Evolutionary conservation across 1,140 invertebrate species (phyloP).

Genomic region (Drosophila rufa): DNA sequence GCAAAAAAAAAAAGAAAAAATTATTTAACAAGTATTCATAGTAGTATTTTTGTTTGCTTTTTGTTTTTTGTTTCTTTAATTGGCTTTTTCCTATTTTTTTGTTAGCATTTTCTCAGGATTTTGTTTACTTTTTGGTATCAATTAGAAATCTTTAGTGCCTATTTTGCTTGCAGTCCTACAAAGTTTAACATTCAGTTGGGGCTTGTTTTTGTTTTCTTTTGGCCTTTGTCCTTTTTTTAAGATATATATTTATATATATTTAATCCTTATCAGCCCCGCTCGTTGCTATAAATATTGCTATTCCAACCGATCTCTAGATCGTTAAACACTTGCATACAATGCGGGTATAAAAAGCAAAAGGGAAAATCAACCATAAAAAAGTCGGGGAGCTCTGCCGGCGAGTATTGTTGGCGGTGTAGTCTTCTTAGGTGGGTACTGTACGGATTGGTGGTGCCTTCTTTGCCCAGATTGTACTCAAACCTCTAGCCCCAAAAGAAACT

Average conservation of each 20-base stretch:
- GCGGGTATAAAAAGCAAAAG: constrained; percentile 16
- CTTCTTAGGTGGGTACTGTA: constrained; percentile 45
- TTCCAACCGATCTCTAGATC: constrained; percentile 53
- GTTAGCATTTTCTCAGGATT: constrained; percentile 32
- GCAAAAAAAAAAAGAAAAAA: background rate
- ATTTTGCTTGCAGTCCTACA: constrained; percentile 60
- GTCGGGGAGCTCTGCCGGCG: constrained; percentile 33
- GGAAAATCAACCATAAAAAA: constrained; percentile 5
- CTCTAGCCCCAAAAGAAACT: background rate
- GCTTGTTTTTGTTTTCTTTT: constrained; percentile 2
- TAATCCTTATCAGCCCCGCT: constrained; percentile 6
- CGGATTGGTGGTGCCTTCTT: constrained; percentile 29
- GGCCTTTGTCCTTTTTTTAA: constrained; percentile 10
- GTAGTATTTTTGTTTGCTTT: constrained; percentile 24
- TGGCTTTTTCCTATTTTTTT: constrained; percentile 49
- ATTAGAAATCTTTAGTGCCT: constrained; percentile 57
- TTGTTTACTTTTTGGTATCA: constrained; percentile 59
- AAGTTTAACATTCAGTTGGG: constrained; percentile 50
- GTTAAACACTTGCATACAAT: constrained; percentile 32
- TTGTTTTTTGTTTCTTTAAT: constrained; percentile 7
- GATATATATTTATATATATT: constrained; percentile 1
- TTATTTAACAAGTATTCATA: constrained; percentile 43
- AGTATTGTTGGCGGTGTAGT: constrained; percentile 25
- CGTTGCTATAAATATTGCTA: constrained; percentile 53
- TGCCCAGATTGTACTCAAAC: constrained; percentile 23